Conservation (phyloP, 2,113 vertebrate species). For the Dermatemys mawii region DNA sequence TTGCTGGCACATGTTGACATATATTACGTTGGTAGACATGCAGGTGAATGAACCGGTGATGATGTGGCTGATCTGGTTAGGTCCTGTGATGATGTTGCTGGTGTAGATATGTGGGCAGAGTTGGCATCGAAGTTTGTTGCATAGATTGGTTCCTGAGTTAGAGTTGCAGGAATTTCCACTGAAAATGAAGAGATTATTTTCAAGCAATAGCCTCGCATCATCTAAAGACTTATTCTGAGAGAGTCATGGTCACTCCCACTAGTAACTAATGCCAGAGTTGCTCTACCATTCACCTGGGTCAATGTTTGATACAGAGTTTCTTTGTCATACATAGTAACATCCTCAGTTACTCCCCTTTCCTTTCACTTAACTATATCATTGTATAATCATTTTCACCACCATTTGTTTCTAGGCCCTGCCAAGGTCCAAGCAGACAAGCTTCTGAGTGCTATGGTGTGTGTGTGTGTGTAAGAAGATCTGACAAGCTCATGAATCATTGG, state of each 20-base stretch:
- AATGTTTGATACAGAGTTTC: not conserved
- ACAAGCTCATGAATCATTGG: conserved; percentile 18
- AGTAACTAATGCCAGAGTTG: not conserved
- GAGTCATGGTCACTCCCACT: not conserved
- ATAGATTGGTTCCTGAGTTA: no score
- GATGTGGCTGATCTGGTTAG: no score
- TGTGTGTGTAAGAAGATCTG: not conserved
- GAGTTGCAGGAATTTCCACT: not conserved
- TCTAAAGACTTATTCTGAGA: not conserved
- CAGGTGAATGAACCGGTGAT: no score
- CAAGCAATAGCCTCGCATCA: not conserved
- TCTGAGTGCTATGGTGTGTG: not conserved
- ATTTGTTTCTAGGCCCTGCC: not conserved
- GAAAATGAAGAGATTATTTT: not conserved
- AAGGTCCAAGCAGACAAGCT: not conserved
- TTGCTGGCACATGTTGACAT: no score
- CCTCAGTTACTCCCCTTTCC: not conserved
- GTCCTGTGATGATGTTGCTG: no score
- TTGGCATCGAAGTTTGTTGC: no score
- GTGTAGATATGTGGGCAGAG: no score
- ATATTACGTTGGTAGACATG: no score
- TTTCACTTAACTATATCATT: not conserved
- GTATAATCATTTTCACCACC: not conserved
- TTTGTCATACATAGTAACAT: not conserved
- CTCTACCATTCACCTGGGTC: not conserved